Conservation (phyloP, 2,113 vertebrate genomes). For the Equus quagga region DNA sequence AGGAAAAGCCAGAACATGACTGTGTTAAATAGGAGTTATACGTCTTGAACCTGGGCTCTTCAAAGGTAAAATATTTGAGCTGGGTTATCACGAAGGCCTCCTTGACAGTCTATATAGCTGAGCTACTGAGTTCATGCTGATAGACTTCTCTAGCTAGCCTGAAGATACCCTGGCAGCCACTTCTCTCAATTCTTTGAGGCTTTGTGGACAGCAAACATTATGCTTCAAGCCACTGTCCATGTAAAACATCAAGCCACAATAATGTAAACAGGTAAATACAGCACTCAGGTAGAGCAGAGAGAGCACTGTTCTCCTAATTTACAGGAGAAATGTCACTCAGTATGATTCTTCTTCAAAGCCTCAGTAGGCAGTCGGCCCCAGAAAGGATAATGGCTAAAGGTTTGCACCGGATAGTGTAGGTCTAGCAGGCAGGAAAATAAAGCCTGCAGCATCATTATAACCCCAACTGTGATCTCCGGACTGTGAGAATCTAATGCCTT, state of each 20-base stretch:
- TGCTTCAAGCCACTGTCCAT: not conserved
- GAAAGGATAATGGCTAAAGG: not conserved
- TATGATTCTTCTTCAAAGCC: conserved; percentile 9
- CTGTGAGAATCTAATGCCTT: not conserved
- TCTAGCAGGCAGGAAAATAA: conserved; percentile 42
- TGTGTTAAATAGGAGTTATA: not conserved
- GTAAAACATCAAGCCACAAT: not conserved
- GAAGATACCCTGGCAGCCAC: not conserved
- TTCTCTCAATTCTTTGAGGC: conserved; percentile 43
- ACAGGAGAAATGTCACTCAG: not conserved
- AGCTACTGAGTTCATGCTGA: conserved; percentile 20
- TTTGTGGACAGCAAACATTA: conserved; percentile 45
- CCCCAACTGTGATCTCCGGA: not conserved
- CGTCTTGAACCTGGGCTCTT: conserved; percentile 4
- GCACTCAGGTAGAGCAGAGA: not conserved
- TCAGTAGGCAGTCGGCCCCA: not conserved
- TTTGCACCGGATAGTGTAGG: not conserved
- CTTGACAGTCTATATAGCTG: conserved; percentile 3
- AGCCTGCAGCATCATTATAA: not conserved
- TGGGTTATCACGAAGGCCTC: not conserved
- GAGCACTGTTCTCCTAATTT: not conserved
- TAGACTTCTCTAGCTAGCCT: conserved; percentile 8
- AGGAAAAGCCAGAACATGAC: not conserved
- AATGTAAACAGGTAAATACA: not conserved
- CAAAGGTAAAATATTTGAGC: conserved; percentile 49